Conservation (phyloP, 2,113 vertebrate genomes). For the Platysternon megacephalum region DNA sequence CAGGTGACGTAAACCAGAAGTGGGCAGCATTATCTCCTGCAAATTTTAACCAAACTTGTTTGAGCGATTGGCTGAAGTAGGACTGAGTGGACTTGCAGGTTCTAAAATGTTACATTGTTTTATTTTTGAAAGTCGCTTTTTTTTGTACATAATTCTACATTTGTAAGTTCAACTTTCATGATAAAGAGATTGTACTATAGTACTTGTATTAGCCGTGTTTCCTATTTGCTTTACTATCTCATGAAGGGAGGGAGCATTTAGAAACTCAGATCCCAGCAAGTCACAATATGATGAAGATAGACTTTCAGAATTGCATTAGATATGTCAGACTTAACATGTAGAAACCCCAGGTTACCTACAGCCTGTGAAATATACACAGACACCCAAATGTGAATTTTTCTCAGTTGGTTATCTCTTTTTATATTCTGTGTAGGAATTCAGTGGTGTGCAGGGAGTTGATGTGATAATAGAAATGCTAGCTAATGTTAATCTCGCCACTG, state of each 20-base stretch:
- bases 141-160: too few relatives aligned
- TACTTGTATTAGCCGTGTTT: not conserved
- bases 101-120: too few relatives aligned
- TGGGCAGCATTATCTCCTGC: too few relatives aligned
- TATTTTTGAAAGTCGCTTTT: too few relatives aligned
- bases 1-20: too few relatives aligned
- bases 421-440: slow-evolving; percentile 76
- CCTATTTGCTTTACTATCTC: not conserved
- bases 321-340: not conserved
- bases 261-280: not conserved
- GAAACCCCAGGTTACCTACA: not conserved
- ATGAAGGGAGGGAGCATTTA: not conserved
- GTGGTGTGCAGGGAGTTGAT: slow-evolving; percentile 80
- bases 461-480: slow-evolving; percentile 96
- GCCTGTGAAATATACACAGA: rapidly evolving
- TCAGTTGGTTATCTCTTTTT: not conserved
- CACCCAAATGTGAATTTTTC: too few relatives aligned
- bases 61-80: too few relatives aligned
- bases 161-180: not conserved
- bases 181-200: too few relatives aligned
- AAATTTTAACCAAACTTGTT: too few relatives aligned
- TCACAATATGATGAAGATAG: not conserved
- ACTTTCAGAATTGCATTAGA: not conserved
- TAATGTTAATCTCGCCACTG: slow-evolving; percentile 89
- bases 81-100: too few relatives aligned